Conservation (phyloP, 2,797 vertebrate species). For the Rhinella marina region DNA sequence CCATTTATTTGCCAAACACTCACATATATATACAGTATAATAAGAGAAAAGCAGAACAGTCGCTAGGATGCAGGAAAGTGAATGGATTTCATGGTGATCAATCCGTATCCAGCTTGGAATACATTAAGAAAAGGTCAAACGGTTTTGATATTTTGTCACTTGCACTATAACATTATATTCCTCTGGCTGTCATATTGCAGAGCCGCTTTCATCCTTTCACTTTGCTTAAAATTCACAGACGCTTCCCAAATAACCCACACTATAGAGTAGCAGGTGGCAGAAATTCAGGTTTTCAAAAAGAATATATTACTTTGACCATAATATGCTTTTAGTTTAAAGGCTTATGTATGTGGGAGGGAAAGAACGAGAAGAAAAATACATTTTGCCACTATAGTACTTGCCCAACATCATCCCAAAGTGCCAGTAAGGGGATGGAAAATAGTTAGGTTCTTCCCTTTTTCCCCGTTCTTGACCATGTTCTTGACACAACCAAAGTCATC, state of each 20-base stretch:
- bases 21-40: background rate
- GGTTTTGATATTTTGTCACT: background rate
- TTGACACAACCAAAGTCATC: no score
- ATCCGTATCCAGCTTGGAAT: conserved; percentile 11
- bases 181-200: background rate
- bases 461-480: no score
- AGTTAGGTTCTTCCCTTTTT: no score
- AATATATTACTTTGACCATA: background rate
- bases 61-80: background rate
- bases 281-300: background rate
- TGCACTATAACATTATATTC: conserved; percentile 1
- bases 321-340: background rate
- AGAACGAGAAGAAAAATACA: background rate
- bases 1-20: background rate
- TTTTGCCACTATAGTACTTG: background rate
- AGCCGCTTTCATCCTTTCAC: background rate
- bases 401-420: background rate
- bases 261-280: background rate
- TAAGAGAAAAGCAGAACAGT: background rate
- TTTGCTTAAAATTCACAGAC: conserved; percentile 4
- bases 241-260: background rate
- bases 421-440: no score
- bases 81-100: conserved; percentile 1
- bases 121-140: conserved; percentile 4
- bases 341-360: background rate